A percentile compares a stretch with the other conserved stretches of the same genome.
phyloP scores from a whole-genome alignment of 2,113 vertebrate species.

The Romanogobio albipinnatus region DNA sequence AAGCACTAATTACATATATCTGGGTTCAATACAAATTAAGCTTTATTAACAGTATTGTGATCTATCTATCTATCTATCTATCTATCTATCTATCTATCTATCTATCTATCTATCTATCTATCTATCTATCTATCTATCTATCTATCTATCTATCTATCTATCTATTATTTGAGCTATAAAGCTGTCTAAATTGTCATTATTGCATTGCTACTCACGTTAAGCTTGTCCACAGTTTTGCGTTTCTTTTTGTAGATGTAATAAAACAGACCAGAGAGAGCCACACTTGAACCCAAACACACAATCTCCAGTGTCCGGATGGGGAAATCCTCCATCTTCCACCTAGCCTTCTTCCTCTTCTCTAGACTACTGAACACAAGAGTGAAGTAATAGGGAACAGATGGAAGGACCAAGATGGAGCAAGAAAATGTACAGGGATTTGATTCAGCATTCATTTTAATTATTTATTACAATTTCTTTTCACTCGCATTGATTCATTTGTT shows the following conservation, averaged over 20 bases:
- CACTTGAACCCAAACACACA: slow-evolving; percentile 79
- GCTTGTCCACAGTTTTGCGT: slow-evolving; percentile 68
- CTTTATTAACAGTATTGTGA: too few species aligned
- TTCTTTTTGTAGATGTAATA: slow-evolving; percentile 82
- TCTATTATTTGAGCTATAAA: neutral
- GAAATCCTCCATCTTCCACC: slow-evolving; percentile 71
- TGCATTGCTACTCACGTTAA: slow-evolving; percentile 73
- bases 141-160: neutral
- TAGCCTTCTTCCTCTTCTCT: slow-evolving; percentile 12
- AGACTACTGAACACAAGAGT: slow-evolving; percentile 10
- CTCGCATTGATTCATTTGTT: neutral
- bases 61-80: too few species aligned
- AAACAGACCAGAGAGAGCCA: slow-evolving; percentile 80
- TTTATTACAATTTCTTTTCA: neutral
- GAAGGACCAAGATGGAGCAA: neutral
- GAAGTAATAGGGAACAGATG: slow-evolving; percentile 34
- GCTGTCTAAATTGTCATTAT: neutral
- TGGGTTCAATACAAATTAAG: too few species aligned
- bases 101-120: too few species aligned
- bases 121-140: too few species aligned
- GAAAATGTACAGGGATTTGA: neutral
- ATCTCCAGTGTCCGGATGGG: slow-evolving; percentile 68
- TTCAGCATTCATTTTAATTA: neutral
- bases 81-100: too few species aligned
- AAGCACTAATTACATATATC: too few species aligned